These are phyloP conservation scores for Myotis findleyi DNA, from an alignment of 2,797 vertebrate species.

Conservation along the genomic window DNA sequence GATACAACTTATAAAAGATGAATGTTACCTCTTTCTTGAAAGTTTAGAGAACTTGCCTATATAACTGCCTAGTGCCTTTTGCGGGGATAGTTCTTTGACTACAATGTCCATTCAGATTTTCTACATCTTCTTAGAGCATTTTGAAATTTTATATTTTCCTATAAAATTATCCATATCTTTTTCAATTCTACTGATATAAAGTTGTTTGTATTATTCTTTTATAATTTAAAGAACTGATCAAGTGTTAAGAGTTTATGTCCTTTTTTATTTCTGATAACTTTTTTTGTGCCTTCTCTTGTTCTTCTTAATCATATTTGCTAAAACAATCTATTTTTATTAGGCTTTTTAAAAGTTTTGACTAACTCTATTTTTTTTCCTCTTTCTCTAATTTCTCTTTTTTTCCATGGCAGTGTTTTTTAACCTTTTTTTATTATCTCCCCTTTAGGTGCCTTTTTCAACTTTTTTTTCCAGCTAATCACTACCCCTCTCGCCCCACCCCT, in stretches of 20 bases:
- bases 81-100: background rate
- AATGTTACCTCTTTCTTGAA: slow-evolving; percentile 46
- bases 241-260: background rate
- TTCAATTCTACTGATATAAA: slow-evolving; percentile 27
- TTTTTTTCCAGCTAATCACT: background rate
- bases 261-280: slow-evolving; percentile 13
- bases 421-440: background rate
- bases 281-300: background rate
- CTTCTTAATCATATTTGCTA: slow-evolving; percentile 50
- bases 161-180: slow-evolving; percentile 20
- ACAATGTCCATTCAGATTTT: slow-evolving; percentile 34
- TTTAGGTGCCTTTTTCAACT: background rate
- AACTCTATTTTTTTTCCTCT: background rate
- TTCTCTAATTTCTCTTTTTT: slow-evolving; percentile 41
- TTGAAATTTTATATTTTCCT: slow-evolving; percentile 51
- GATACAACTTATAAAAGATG: slow-evolving; percentile 28
- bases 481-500: too few species aligned
- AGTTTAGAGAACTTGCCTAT: slow-evolving; percentile 8
- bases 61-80: background rate
- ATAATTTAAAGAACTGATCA: background rate
- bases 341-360: slow-evolving; percentile 17
- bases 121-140: slow-evolving; percentile 10
- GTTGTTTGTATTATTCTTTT: slow-evolving; percentile 1
- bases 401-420: background rate
- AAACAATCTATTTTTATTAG: slow-evolving; percentile 34